Evolutionary conservation across 2,113 vertebrate genomes (phyloP).

Genomic region (Nipponia nippon): DNA sequence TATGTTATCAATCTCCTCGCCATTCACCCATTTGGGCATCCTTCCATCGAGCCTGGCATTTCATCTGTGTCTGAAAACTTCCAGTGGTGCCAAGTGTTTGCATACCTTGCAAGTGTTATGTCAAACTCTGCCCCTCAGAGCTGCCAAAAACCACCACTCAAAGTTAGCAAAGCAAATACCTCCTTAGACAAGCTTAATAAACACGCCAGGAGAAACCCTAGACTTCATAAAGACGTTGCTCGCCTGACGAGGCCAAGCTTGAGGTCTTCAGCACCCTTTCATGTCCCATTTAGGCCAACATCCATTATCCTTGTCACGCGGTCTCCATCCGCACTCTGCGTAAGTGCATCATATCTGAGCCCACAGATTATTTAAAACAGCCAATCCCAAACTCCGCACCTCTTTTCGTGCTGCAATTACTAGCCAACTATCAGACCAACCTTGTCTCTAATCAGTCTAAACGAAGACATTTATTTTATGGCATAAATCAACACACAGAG

Average conservation of each 20-base stretch:
- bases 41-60: background rate
- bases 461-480: background rate
- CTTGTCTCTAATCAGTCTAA: background rate
- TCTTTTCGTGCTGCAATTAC: background rate
- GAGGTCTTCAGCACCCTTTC: background rate
- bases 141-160: constrained; percentile 13
- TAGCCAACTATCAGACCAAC: background rate
- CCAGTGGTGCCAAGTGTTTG: constrained; percentile 7
- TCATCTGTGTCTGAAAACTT: background rate
- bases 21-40: background rate
- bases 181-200: constrained; percentile 2
- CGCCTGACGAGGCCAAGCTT: background rate
- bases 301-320: background rate
- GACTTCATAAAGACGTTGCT: background rate
- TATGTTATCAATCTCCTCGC: background rate
- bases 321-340: background rate
- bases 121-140: background rate
- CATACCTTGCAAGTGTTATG: background rate
- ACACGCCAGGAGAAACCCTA: background rate
- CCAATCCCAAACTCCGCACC: background rate
- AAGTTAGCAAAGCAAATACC: constrained; percentile 17
- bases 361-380: background rate
- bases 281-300: background rate
- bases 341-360: background rate
- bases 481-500: background rate